Evolutionary conservation across 2,797 vertebrate genomes (phyloP).

Genomic region (Poecile montanus): DNA sequence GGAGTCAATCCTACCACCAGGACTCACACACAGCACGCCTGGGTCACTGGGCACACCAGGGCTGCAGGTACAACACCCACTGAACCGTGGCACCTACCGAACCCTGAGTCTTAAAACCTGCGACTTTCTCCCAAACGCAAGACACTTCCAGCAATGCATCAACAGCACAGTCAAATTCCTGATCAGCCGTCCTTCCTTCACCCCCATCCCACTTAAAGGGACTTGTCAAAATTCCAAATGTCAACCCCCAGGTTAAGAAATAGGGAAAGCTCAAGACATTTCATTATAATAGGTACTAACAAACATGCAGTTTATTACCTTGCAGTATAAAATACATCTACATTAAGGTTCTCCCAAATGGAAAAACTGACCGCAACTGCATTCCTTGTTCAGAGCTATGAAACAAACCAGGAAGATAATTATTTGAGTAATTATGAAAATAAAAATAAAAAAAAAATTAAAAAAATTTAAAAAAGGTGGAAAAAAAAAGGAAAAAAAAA

Average conservation of each 20-base stretch:
- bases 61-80: conserved; percentile 36
- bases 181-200: conserved; percentile 1
- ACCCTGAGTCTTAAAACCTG: not conserved
- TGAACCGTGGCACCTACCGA: conserved; percentile 11
- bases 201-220: conserved; percentile 48
- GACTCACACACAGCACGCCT: not conserved
- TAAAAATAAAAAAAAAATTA: not conserved
- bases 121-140: conserved; percentile 35
- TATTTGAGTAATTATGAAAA: conserved; percentile 47
- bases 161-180: conserved; percentile 58
- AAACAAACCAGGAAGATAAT: conserved; percentile 26
- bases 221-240: conserved; percentile 64
- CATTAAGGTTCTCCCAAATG: conserved; percentile 68
- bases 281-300: conserved; percentile 75
- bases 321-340: conserved; percentile 73
- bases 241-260: conserved; percentile 47
- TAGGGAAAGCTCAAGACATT: conserved; percentile 52
- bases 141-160: conserved; percentile 17
- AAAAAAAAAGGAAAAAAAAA: fast-evolving
- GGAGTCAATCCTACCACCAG: not conserved
- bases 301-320: conserved; percentile 78
- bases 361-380: conserved; percentile 67
- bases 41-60: not conserved
- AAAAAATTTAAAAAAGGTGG: fast-evolving
- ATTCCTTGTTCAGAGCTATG: conserved; percentile 48